These are phyloP conservation scores for Drosophila buzzatii DNA, from an alignment of 2,888 invertebrate species.

Conservation along the genomic window DNA sequence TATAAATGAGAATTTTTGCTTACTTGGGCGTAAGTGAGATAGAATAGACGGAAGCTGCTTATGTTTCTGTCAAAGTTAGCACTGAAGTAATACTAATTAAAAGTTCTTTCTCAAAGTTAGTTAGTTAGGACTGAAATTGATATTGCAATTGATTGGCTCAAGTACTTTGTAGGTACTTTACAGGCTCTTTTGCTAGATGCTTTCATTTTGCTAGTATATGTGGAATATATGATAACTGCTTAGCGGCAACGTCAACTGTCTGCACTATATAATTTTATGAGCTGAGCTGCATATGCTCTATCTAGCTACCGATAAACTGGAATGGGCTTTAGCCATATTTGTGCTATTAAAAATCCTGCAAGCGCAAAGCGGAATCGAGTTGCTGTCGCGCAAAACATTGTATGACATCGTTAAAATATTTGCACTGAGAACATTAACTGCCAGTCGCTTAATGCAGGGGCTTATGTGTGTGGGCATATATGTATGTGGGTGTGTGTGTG, in stretches of 20 bases:
- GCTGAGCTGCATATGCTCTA: slow-evolving; percentile 27
- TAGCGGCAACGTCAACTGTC: background rate
- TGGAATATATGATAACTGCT: background rate
- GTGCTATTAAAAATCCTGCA: slow-evolving; percentile 26
- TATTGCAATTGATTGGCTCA: background rate
- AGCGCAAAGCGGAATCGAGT: slow-evolving; percentile 1
- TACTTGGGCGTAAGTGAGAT: slow-evolving; percentile 29
- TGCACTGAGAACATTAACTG: slow-evolving; percentile 63
- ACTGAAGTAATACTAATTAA: background rate
- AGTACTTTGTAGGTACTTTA: background rate
- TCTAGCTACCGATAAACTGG: slow-evolving; percentile 30
- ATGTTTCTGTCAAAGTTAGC: background rate
- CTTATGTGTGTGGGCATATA: slow-evolving; percentile 11
- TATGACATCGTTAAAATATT: slow-evolving; percentile 69
- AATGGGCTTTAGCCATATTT: slow-evolving; percentile 34
- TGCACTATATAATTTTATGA: slow-evolving; percentile 24
- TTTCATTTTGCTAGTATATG: background rate
- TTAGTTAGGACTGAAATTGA: background rate
- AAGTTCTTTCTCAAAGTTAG: background rate
- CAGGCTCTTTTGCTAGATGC: background rate
- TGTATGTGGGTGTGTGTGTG: slow-evolving; percentile 6
- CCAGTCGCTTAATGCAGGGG: slow-evolving; percentile 46
- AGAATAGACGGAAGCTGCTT: background rate
- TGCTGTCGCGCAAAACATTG: slow-evolving; percentile 27
- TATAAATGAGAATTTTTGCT: slow-evolving; percentile 51